These are phyloP conservation scores for Eustalomyia histrio DNA, from an alignment of 2,888 invertebrate species.

Conservation along the genomic window DNA sequence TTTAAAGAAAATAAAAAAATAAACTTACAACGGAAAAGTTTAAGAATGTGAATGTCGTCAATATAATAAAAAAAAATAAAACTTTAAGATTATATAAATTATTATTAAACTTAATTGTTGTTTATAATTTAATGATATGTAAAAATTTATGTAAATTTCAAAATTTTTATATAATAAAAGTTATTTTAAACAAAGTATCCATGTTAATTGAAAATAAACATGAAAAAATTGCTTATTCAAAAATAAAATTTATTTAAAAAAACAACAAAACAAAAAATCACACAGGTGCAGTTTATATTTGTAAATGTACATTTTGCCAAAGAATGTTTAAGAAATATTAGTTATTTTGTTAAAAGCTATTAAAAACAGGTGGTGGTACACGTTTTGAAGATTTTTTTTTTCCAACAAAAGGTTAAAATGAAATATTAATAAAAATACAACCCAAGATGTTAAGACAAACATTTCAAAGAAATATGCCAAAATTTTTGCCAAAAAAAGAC, in stretches of 20 bases:
- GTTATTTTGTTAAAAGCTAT: neutral
- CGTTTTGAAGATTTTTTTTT: neutral
- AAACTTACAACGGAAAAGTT: neutral
- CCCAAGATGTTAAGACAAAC: too few species aligned
- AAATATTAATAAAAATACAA: neutral
- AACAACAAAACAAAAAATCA: slow-evolving; percentile 33
- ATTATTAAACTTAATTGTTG: neutral
- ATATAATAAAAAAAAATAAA: neutral
- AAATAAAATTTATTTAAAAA: slow-evolving; percentile 26
- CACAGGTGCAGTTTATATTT: slow-evolving; percentile 11
- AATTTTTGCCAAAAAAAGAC: neutral
- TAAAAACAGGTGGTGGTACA: neutral
- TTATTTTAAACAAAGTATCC: neutral
- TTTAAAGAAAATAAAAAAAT: neutral
- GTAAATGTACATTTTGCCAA: too few species aligned
- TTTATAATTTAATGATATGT: neutral
- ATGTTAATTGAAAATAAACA: slow-evolving; percentile 11
- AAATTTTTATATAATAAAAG: neutral
- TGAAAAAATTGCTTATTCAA: slow-evolving; percentile 12
- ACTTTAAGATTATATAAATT: neutral
- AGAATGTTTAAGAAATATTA: neutral
- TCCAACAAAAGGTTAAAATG: neutral
- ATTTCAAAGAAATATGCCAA: neutral
- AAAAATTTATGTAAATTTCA: neutral
- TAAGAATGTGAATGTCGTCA: neutral